These are phyloP conservation scores for Nomada fucata DNA, from an alignment of 2,888 invertebrate species.

Conservation along the genomic window DNA sequence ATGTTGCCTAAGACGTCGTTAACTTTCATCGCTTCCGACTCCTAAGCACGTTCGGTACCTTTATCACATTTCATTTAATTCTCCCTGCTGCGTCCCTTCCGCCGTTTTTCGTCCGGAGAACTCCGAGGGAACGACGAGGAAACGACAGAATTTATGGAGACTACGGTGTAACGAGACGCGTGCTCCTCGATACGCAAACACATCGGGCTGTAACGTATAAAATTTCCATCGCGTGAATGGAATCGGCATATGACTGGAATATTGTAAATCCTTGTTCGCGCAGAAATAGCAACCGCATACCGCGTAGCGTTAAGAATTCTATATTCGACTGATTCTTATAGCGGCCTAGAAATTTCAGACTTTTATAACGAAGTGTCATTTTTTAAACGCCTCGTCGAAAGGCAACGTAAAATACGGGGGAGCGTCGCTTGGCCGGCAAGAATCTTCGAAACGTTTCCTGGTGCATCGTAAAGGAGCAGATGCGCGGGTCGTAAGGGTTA, in stretches of 20 bases:
- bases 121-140: neutral
- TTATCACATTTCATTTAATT: conserved; percentile 43
- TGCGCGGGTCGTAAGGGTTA: conserved; percentile 3
- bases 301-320: neutral
- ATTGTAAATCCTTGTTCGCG: no score
- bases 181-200: conserved; percentile 5
- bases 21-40: conserved; percentile 20
- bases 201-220: neutral
- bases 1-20: conserved; percentile 36
- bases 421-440: neutral
- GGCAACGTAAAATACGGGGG: neutral
- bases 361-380: no score
- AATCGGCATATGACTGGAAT: neutral
- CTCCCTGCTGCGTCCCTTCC: neutral
- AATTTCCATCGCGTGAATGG: neutral
- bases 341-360: no score
- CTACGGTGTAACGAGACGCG: neutral
- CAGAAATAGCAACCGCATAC: no score
- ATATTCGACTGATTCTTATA: no score
- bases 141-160: conserved; percentile 13
- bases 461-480: conserved; percentile 7
- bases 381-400: no score
- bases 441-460: neutral
- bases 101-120: neutral
- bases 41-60: conserved; percentile 28